These are phyloP conservation scores for Pseudochaenichthys georgianus DNA, from an alignment of 2,797 vertebrate genomes.

Conservation along the genomic window DNA sequence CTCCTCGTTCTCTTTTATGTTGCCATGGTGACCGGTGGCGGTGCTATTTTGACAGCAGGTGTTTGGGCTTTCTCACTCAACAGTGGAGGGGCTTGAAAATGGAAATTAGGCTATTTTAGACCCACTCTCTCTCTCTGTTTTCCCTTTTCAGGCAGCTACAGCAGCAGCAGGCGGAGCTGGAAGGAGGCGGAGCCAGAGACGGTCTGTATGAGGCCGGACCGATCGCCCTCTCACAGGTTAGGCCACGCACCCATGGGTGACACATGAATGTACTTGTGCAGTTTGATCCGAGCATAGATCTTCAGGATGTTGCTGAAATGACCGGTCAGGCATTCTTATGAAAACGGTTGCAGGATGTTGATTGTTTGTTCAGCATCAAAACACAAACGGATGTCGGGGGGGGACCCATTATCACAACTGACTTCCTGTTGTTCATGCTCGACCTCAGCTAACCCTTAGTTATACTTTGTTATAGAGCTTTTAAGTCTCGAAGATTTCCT, in stretches of 20 bases:
- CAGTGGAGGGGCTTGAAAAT: constrained; percentile 36
- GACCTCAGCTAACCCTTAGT: background rate
- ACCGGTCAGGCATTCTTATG: constrained; percentile 2
- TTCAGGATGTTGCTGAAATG: background rate
- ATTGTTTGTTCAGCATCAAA: constrained; percentile 30
- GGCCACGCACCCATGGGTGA: background rate
- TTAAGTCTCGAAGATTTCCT: background rate
- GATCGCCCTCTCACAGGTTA: constrained; percentile 81
- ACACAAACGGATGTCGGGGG: background rate
- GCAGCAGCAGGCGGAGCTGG: constrained; percentile 91
- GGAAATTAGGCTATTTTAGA: constrained; percentile 37
- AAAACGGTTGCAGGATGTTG: constrained; percentile 48
- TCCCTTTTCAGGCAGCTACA: constrained; percentile 87
- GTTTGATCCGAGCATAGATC: constrained; percentile 2
- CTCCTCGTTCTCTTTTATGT: constrained; percentile 46
- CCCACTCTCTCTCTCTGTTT: constrained; percentile 17
- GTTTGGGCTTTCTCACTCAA: constrained; percentile 57
- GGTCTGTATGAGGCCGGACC: constrained; percentile 82
- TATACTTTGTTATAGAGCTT: background rate
- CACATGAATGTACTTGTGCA: constrained; percentile 5
- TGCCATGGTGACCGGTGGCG: constrained; percentile 77
- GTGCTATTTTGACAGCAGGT: constrained; percentile 66
- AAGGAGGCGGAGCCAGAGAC: constrained; percentile 89
- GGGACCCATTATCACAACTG: constrained; percentile 10
- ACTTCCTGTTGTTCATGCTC: constrained; percentile 11